phyloP scores from a whole-genome alignment of 2,797 vertebrate species.

The Podarcis lilfordi region DNA sequence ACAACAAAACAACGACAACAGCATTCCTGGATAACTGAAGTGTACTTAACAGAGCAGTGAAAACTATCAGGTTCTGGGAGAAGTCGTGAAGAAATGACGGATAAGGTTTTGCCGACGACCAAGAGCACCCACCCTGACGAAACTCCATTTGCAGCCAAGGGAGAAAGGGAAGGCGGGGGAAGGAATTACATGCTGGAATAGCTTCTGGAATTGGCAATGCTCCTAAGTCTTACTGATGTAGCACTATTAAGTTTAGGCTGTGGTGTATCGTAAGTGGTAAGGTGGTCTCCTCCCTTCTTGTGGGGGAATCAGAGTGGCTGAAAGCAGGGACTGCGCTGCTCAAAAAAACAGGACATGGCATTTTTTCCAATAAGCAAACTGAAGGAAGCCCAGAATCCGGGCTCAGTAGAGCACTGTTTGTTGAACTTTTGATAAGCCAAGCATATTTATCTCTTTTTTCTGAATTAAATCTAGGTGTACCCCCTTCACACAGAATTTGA shows the following conservation, averaged over 20 bases:
- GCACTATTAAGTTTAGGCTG: not conserved
- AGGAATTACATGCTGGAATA: not conserved
- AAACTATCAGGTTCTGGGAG: slow-evolving; percentile 33
- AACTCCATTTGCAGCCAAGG: not conserved
- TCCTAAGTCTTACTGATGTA: not conserved
- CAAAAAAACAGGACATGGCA: not conserved
- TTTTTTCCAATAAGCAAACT: not conserved
- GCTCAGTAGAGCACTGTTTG: not conserved
- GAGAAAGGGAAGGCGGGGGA: not conserved
- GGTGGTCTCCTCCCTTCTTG: not conserved
- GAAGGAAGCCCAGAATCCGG: not conserved
- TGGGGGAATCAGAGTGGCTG: not conserved
- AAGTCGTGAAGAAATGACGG: slow-evolving; percentile 24
- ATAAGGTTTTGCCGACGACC: slow-evolving; percentile 8
- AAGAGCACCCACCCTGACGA: not conserved
- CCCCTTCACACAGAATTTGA: not conserved
- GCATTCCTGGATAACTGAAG: slow-evolving; percentile 12
- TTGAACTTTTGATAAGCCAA: not conserved
- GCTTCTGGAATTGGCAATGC: not conserved
- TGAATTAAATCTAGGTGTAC: not conserved
- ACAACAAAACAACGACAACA: too few species aligned
- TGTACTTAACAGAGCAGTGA: not conserved
- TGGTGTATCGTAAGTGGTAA: not conserved
- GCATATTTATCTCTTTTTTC: not conserved
- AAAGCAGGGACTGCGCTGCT: not conserved